Conservation (phyloP, 2,888 invertebrate genomes). For the Dryadula phaetusa region DNA sequence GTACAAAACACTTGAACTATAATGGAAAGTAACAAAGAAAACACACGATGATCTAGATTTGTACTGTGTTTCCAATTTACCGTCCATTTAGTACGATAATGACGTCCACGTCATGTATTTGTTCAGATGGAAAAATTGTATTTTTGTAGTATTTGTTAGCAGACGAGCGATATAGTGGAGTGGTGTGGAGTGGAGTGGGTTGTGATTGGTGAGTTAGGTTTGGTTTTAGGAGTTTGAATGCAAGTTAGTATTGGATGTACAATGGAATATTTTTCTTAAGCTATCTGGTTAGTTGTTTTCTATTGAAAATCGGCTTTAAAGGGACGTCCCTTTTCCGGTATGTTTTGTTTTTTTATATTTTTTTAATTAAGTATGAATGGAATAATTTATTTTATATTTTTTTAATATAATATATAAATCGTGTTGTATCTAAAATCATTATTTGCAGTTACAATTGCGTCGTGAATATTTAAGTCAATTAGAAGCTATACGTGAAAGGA, state of each 20-base stretch:
- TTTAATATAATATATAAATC: too few relatives aligned
- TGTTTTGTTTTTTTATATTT: too few relatives aligned
- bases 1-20: background rate
- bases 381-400: too few relatives aligned
- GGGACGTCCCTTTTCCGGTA: background rate
- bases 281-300: background rate
- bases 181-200: background rate
- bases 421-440: too few relatives aligned
- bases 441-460: too few relatives aligned
- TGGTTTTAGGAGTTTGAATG: too few relatives aligned
- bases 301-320: too few relatives aligned
- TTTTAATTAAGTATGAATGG: too few relatives aligned
- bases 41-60: slow-evolving; percentile 7
- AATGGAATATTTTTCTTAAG: background rate
- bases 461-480: too few relatives aligned
- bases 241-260: background rate
- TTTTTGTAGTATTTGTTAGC: slow-evolving; percentile 11
- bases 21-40: slow-evolving; percentile 11
- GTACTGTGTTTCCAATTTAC: background rate
- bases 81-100: slow-evolving; percentile 15
- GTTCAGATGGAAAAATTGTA: slow-evolving; percentile 30
- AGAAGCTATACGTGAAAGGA: too few relatives aligned
- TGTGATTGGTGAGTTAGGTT: background rate
- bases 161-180: background rate
- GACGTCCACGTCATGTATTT: slow-evolving; percentile 31